Base-by-base conservation (phyloP, 2,888 invertebrate genomes). In the Lepidochitona cinerea region DNA sequence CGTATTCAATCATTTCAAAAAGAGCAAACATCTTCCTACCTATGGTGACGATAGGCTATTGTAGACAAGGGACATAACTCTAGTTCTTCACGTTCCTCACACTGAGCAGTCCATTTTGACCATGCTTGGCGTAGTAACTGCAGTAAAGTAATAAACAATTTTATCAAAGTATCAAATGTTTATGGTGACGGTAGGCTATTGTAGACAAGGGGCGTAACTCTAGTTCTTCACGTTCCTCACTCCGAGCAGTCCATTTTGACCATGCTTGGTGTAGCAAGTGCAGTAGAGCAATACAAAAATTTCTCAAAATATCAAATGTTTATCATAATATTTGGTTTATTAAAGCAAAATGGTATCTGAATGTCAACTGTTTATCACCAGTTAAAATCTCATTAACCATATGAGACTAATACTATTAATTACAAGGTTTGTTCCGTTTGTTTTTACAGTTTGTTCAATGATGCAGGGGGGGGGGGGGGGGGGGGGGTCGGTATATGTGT, bases 61-160 rank as follows among this genome's bases (percentile, higher is more conserved):
- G 74, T 74, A 32, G 85, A 85, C 37, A 80, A 75, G 36, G 80
- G 75, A 35, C 81, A 73, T 52, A 87, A 75, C 37, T 75, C 75
- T 0, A 85, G 69, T 41, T 88, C 87, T 66, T 86, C 84, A 59
- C 81, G 84, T 37, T 83, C 74, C 49, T 87, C 87, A 79, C 83
- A 84, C 52, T 79, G 69, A 1, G 59, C 73, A 59, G 81, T 37
- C 88, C 88, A 88, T 14, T 70, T 74, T 32, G 71, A 72, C 85
- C 86, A 88, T 0, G 74, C 79, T 65, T 71, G 68, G 9, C 73
- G 54, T 49, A 80, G 70, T 35, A 84, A 69, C 85, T 87, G 78
- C 14, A 71, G n/a, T n/a, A n/a, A n/a, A n/a, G n/a, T n/a, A n/a
- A n/a, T n/a, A n/a, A n/a, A n/a, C n/a, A n/a, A n/a, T n/a, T n/a